These are phyloP conservation scores for Strix uralensis DNA, from an alignment of 2,113 vertebrate genomes.

Conservation along the genomic window DNA sequence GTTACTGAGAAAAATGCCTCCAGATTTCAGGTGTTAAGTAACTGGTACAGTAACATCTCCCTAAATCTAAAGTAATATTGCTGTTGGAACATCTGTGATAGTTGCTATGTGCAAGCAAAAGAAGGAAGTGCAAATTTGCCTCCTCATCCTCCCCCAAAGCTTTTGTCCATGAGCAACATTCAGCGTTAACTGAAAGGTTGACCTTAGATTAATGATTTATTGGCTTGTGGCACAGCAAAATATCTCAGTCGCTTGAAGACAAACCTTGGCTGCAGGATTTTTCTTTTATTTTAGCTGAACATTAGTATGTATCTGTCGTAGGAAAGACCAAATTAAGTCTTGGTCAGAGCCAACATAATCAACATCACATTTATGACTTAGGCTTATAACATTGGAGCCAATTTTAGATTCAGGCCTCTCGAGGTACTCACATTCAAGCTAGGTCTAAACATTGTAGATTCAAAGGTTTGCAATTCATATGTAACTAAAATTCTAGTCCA, in stretches of 20 bases:
- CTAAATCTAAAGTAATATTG: neutral
- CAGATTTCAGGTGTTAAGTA: neutral
- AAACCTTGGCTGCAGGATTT: neutral
- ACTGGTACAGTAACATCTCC: neutral
- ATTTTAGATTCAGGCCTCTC: neutral
- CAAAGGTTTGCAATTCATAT: neutral
- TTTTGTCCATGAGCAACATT: neutral
- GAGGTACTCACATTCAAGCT: neutral
- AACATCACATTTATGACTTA: neutral
- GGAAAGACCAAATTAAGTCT: neutral
- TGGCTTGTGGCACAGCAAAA: neutral
- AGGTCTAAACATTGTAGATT: neutral
- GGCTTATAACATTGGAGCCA: neutral
- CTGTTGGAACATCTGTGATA: neutral
- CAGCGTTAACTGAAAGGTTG: neutral
- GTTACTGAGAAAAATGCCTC: neutral
- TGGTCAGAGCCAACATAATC: neutral
- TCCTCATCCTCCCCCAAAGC: neutral
- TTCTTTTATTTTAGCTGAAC: neutral
- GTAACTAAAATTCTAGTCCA: neutral
- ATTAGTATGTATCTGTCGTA: neutral
- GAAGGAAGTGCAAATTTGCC: neutral
- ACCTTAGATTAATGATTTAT: constrained; percentile 8
- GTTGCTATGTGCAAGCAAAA: neutral
- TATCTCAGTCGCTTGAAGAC: neutral